A percentile compares a stretch with the other conserved stretches of the same genome.
Evolutionary conservation across 2,797 vertebrate genomes (phyloP).

Genomic region (Lacerta agilis): DNA sequence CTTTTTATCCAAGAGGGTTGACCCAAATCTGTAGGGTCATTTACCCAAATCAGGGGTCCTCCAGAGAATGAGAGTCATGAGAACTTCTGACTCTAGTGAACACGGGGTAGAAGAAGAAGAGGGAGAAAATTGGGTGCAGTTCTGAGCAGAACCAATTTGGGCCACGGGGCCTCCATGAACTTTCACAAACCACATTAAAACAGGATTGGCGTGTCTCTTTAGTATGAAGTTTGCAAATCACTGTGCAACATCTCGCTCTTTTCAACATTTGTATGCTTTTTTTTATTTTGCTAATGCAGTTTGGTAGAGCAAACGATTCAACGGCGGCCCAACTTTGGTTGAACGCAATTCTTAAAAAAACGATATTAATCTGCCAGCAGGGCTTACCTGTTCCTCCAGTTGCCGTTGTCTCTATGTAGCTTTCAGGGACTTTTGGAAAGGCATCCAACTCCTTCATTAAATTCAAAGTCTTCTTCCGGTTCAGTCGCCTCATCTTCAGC

Average conservation of each 20-base stretch:
- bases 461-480: conserved; percentile 92
- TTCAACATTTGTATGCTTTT: too few relatives aligned
- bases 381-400: conserved; percentile 92
- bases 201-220: background rate
- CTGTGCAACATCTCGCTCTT: background rate
- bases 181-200: background rate
- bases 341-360: background rate
- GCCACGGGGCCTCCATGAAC: background rate
- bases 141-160: background rate
- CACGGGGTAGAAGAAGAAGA: background rate
- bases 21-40: background rate
- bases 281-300: background rate
- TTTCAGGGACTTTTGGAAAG: conserved; percentile 97
- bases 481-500: conserved; percentile 92
- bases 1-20: background rate
- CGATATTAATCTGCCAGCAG: background rate
- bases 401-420: conserved; percentile 94
- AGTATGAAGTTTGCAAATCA: background rate
- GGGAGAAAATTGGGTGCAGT: background rate
- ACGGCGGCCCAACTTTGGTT: background rate
- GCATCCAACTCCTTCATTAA: conserved; percentile 96
- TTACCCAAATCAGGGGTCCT: too few relatives aligned
- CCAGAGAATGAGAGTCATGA: background rate
- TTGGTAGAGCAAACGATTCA: background rate
- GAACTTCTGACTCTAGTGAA: background rate